Base-by-base conservation (phyloP, 2,113 vertebrate species). In the Muntiacus reevesi region DNA sequence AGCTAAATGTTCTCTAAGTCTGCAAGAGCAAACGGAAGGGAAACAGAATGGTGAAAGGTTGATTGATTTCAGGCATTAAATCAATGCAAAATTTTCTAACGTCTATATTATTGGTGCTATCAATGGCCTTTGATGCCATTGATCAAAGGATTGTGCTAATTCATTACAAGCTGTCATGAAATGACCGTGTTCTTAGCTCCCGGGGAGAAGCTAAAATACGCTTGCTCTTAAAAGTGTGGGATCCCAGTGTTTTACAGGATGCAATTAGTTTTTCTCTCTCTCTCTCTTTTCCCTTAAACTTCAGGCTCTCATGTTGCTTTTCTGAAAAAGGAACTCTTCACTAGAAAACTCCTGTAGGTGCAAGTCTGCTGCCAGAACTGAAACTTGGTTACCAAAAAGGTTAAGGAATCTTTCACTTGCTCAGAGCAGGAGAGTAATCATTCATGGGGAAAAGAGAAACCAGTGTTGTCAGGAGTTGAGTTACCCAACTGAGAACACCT, bases 111-210 rank as follows among this genome's bases (percentile, higher is more conserved):
- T 95, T 74, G 82, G 85, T 60, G 10, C 82, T 92, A 67, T 87
- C 88, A 95, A 87, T 91, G 95, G 97, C 90, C 87, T 97, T 97
- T 97, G 97, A 94, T 96, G 43, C 28, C 57, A 87, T 60, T 89
- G 94, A 96, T 98, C 86, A 97, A 93, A 97, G 84, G 74, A 30
- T 89, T 93, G 93, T 93, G 86, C 52, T 91, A 92, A 96, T 94
- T 97, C 83, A 89, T 98, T 97, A 90, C 57, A 74, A 88, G 62
- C n/a, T 90, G 94, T 97, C 50, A 14, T 60, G 84, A 96, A 97
- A 92, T 82, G 94, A 71, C 87, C 19, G 36, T 76, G 76, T 86
- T 85, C 78, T 94, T 92, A 78, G 90, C 52, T 90, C 50, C 36
- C 3, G 16, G 52, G 54, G 59, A 92, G 27, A 83, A 81, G 28